Conservation (phyloP, 2,113 vertebrate genomes). For the Taurulus bubalis region DNA sequence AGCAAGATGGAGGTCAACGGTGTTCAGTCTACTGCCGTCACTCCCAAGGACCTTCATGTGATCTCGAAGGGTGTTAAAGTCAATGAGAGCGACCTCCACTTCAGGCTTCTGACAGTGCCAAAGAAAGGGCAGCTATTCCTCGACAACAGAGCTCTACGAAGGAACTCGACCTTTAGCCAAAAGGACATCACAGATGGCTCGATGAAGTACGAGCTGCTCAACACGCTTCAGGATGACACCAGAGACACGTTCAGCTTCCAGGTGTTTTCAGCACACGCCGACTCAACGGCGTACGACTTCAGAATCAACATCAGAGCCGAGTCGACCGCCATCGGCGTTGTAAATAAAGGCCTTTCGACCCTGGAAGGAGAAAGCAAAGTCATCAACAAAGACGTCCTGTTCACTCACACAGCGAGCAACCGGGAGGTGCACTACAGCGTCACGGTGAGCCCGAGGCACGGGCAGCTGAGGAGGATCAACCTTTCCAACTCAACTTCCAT, state of each 20-base stretch:
- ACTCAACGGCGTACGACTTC: conserved; percentile 84
- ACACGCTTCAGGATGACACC: conserved; percentile 69
- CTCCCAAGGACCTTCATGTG: conserved; percentile 83
- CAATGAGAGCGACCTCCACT: conserved; percentile 81
- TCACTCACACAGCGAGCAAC: conserved; percentile 80
- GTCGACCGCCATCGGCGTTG: conserved; percentile 76
- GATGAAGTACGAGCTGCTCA: conserved; percentile 84
- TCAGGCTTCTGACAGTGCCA: conserved; percentile 85
- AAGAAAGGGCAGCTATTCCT: conserved; percentile 86
- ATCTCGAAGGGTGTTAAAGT: conserved; percentile 79
- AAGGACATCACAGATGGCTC: conserved; percentile 83
- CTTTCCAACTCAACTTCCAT: conserved; percentile 78
- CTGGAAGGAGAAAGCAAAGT: conserved; percentile 88
- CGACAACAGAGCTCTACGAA: conserved; percentile 78
- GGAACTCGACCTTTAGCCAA: conserved; percentile 88
- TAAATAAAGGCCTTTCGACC: conserved; percentile 86
- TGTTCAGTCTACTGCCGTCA: conserved; percentile 76
- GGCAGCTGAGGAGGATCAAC: conserved; percentile 81
- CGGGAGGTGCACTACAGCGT: conserved; percentile 83
- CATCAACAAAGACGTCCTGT: conserved; percentile 85
- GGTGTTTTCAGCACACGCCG: conserved; percentile 83
- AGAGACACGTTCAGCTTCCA: conserved; percentile 87
- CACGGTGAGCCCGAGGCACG: conserved; percentile 83
- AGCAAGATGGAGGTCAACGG: conserved; percentile 83
- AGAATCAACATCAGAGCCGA: conserved; percentile 85